Base-by-base conservation (phyloP, 2,888 invertebrate species). In the Aphodius sticticus region DNA sequence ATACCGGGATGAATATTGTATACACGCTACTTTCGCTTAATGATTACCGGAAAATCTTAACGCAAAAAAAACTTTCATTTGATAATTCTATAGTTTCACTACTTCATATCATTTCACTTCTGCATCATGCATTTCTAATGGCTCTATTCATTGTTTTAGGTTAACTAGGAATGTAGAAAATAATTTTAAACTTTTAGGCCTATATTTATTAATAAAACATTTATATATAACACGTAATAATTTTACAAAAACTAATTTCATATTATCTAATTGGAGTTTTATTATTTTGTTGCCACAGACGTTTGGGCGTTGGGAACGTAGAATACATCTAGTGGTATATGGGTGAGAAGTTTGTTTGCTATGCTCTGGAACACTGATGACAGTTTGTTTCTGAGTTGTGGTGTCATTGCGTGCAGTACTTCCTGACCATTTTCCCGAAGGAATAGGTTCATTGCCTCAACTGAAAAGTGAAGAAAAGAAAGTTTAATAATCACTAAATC, bases 381-480 rank as follows among this genome's bases (percentile, higher is more conserved):
- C 78, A 94, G 87, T 87, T 94, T 94, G 85, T 90, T 91, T 83
- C 92, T 92, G 81, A 94, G 87, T 85, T 94, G 94, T 0, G 93
- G 92, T 85, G 92, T 92, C 94, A 94, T 94, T 6, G 92, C 92
- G 85, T 93, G 92, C 80, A 94, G 88, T 0, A 94, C 94, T 87
- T 94, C 92, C 80, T 92, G 91, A 0, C 93, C 94, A 85, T 94
- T 94, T 85, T 94, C 94, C 76, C 92, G 90, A 53, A 94, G 90
- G 86, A 94, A 94, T 76, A 94, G 89, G 86, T 94, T 94, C 6
- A 93, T 94, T 14, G 94, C 94, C 87, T 94, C 93, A 82, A 93
- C 94, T 94, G 86, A 69, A 90, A 83, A 80, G 53, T 82, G 70
- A 81, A 72, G 4, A 69, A 78, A 72, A 6, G 53, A 69, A 16